phyloP scores from a whole-genome alignment of 2,113 vertebrate genomes.

The Lamprologus lemairii region DNA sequence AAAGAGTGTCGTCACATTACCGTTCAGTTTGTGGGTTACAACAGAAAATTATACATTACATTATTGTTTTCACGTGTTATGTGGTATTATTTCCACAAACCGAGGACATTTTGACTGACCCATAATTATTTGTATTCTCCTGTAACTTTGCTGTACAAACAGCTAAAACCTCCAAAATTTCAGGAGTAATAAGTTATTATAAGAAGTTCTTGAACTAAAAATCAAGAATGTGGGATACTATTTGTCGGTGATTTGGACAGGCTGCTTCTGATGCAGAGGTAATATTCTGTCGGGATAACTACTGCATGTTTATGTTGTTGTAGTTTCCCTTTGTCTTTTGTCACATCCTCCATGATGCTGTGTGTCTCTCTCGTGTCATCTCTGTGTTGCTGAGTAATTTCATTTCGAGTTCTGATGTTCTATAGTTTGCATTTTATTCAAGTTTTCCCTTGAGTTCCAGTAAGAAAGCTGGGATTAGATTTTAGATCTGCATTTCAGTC shows the following conservation, averaged over 20 bases:
- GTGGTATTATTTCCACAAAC: background rate
- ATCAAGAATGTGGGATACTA: background rate
- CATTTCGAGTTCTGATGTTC: background rate
- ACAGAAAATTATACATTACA: background rate
- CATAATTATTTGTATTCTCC: background rate
- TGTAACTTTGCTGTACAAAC: background rate
- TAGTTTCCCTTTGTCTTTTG: background rate
- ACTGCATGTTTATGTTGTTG: background rate
- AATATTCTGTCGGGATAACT: background rate
- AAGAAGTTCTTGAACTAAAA: background rate
- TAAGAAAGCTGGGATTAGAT: background rate
- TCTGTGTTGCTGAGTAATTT: background rate
- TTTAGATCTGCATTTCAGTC: background rate
- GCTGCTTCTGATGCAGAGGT: background rate
- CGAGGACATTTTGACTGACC: background rate
- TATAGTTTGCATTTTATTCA: background rate
- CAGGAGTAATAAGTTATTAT: background rate
- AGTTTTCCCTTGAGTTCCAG: background rate
- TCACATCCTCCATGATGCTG: background rate
- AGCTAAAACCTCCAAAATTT: background rate
- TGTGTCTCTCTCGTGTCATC: background rate
- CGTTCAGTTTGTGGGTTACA: background rate
- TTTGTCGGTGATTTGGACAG: background rate
- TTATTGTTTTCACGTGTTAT: background rate
- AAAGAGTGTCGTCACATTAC: background rate